A percentile compares a stretch with the other conserved stretches of the same genome.
Evolutionary conservation across 2,888 invertebrate species (phyloP).

Genomic region (Liodrosophila aerea): DNA sequence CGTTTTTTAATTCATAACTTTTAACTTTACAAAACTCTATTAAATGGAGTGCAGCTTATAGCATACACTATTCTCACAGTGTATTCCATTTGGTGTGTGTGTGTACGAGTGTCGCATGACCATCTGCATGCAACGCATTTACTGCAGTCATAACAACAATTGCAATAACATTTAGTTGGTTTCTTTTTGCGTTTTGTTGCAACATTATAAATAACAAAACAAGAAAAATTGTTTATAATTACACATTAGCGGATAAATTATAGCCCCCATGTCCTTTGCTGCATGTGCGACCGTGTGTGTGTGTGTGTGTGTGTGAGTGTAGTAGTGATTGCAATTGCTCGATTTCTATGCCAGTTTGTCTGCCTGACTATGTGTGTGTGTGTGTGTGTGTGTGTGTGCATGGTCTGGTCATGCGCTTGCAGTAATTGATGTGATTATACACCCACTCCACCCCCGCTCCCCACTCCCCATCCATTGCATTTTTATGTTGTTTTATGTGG

Average conservation of each 20-base stretch:
- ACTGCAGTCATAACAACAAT: slow-evolving; percentile 36
- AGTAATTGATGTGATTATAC: slow-evolving; percentile 54
- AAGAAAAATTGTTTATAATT: slow-evolving; percentile 68
- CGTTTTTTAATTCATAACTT: too few relatives aligned
- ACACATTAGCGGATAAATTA: slow-evolving; percentile 72
- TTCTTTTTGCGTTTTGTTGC: slow-evolving; percentile 21
- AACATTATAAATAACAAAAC: slow-evolving; percentile 64
- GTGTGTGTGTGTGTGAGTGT: slow-evolving; percentile 13
- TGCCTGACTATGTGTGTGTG: slow-evolving; percentile 3
- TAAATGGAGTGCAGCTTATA: too few relatives aligned
- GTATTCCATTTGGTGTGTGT: slow-evolving; percentile 1
- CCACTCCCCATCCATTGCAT: slow-evolving; percentile 3
- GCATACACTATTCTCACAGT: too few relatives aligned
- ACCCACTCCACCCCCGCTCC: background rate
- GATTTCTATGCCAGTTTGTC: background rate
- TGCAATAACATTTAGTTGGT: slow-evolving; percentile 30
- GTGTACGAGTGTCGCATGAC: slow-evolving; percentile 32
- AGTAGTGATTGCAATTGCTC: background rate
- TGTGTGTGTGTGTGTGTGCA: slow-evolving; percentile 12
- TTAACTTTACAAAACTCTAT: too few relatives aligned
- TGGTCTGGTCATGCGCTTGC: slow-evolving; percentile 16
- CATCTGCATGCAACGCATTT: slow-evolving; percentile 37
- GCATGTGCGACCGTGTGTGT: slow-evolving; percentile 32
- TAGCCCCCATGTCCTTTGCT: slow-evolving; percentile 9
- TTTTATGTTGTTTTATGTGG: slow-evolving; percentile 57